Percentiles rank a stretch among this genome's conserved stretches.
Evolutionary conservation across 2,888 invertebrate species (phyloP).

Genomic region (Mesorhabditis spiculigera): DNA sequence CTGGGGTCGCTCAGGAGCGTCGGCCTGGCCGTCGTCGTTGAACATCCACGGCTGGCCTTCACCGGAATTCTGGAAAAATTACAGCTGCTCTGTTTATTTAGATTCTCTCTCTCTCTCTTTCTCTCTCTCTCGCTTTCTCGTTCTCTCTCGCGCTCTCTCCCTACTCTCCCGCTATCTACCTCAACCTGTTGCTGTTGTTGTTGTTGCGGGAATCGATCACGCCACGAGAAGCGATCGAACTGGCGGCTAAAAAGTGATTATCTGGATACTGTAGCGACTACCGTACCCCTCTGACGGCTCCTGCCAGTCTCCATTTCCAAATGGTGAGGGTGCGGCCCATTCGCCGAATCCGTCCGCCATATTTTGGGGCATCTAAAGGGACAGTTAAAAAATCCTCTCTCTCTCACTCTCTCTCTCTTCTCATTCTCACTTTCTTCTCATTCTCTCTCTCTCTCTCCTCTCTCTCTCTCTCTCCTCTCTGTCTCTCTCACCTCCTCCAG

Average conservation of each 20-base stretch:
- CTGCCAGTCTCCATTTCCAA: background rate
- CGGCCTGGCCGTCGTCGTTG: background rate
- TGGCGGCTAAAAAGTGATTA: background rate
- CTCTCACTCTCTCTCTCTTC: too few species aligned
- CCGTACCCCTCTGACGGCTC: background rate
- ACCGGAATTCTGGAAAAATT: background rate
- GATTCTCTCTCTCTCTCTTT: background rate
- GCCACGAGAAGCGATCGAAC: slow-evolving; percentile 3
- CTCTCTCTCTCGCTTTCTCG: too few species aligned
- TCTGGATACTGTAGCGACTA: too few species aligned
- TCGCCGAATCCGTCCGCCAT: slow-evolving; percentile 38
- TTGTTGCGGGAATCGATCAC: background rate
- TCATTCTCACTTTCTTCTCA: too few species aligned
- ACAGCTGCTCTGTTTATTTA: background rate
- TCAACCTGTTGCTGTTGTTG: too few species aligned
- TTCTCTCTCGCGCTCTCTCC: too few species aligned
- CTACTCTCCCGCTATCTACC: too few species aligned
- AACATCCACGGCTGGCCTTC: background rate
- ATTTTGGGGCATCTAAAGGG: slow-evolving; percentile 12
- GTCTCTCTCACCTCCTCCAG: background rate
- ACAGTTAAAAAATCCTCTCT: background rate
- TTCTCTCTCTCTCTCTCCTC: too few species aligned
- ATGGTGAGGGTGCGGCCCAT: slow-evolving; percentile 25
- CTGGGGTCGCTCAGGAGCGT: background rate
- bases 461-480: too few species aligned